Conservation (phyloP, 53 echinoderm and acorn worm genomes). For the Stichopus horrens region DNA sequence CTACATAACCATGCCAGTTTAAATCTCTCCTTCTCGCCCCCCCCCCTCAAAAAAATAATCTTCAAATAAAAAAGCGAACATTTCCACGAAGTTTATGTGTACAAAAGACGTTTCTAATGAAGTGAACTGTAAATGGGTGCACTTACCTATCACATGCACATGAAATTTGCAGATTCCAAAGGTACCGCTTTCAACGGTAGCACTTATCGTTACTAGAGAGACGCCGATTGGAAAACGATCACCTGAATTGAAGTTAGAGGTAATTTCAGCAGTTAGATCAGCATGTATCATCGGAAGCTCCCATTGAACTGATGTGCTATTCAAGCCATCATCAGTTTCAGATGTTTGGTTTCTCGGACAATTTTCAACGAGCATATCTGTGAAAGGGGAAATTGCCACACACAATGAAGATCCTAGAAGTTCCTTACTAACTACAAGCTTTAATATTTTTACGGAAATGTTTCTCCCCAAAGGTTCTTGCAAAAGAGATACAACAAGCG, state of each 20-base stretch:
- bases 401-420: no score
- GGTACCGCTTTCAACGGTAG: not conserved
- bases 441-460: no score
- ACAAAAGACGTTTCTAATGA: no score
- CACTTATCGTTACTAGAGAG: not conserved
- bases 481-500: no score
- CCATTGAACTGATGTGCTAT: not conserved
- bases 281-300: not conserved
- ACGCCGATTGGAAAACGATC: conserved; percentile 20
- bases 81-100: no score
- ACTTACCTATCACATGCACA: conserved; percentile 5
- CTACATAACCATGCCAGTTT: no score
- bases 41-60: no score
- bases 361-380: not conserved
- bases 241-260: conserved; percentile 19
- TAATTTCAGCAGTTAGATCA: not conserved
- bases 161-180: not conserved
- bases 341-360: not conserved
- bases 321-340: not conserved
- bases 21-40: no score
- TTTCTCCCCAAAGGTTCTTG: no score
- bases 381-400: not conserved
- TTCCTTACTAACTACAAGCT: no score
- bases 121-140: not conserved
- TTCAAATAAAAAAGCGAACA: no score